Base-by-base conservation (phyloP, 2,888 invertebrate genomes). In the Plagodis pulveraria region DNA sequence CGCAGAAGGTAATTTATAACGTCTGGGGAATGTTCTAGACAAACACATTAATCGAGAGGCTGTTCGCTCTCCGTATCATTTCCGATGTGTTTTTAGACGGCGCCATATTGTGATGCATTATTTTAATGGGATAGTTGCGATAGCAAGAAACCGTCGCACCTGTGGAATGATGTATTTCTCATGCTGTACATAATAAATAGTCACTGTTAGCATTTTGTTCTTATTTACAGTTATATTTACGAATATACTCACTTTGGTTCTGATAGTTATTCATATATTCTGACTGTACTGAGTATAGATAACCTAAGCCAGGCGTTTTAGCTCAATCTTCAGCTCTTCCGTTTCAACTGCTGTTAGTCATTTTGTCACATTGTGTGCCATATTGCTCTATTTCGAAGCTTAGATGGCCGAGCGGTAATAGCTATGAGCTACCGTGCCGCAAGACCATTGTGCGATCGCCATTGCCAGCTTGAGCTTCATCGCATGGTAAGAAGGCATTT, bases 11-110 rank as follows among this genome's bases (percentile, higher is more conserved):
- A 71, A 76, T 74, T 75, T 72, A 74, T 72, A 70, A 67, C 66
- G 66, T 70, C 64, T 51, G 63, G 66, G 60, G 73, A 74, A 72
- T 70, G 67, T 80, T 72, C 74, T 76, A 83, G 86, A 86, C 84
- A 86, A 83, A 80, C 77, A 72, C 62, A 70, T 80, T 86, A 84
- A 86, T 86, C 77, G 85, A 83, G 76, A 77, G 81, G 77, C 77
- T 51, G 47, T 50, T 54, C 42, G 41, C 60, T 56, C 84, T 82
- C 80, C 69, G 70, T 74, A 76, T 80, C 77, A 63, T 71, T 78
- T 71, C 74, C 74, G 77, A 80, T 83, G 81, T 80, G 81, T 76
- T 77, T 76, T 81, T 80, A 77, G 71, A 74, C 71, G 75, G 73
- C 77, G 79, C 74, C 75, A 75, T 83, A 84, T 81, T 81, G 78